Percentiles rank a stretch among this genome's conserved stretches.
These are phyloP conservation scores for Cyphomyrmex costatus DNA, from an alignment of 1,140 invertebrate species.

Conservation along the genomic window DNA sequence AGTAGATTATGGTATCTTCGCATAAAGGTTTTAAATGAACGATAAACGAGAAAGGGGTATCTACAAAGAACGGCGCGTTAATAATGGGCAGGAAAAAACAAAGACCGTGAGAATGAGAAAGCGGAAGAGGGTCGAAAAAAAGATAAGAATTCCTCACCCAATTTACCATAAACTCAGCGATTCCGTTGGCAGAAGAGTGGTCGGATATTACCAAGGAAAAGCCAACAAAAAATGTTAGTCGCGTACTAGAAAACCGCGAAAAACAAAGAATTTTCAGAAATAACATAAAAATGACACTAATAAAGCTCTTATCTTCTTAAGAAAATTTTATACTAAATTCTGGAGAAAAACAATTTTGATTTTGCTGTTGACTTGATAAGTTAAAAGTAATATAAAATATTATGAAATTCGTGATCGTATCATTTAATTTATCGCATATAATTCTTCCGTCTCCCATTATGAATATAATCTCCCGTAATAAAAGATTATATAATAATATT, in stretches of 20 bases:
- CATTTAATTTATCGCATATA: not conserved
- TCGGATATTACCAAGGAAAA: constrained; percentile 71
- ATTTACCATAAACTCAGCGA: constrained; percentile 79
- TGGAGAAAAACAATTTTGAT: not conserved
- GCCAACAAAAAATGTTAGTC: constrained; percentile 62
- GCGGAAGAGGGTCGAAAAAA: constrained; percentile 35
- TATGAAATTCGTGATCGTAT: not conserved
- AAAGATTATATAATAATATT: not conserved
- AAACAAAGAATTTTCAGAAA: constrained; percentile 33
- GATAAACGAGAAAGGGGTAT: constrained; percentile 11
- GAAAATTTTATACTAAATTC: not conserved
- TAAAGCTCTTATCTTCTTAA: not conserved
- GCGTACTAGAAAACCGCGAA: constrained; percentile 34
- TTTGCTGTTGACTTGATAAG: not conserved
- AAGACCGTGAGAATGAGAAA: constrained; percentile 24
- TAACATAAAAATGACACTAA: not conserved
- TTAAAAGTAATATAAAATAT: not conserved
- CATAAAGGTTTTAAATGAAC: not conserved
- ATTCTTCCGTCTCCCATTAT: not conserved
- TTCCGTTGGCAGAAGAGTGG: constrained; percentile 72
- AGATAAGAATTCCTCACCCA: constrained; percentile 71
- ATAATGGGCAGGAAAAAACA: constrained; percentile 25
- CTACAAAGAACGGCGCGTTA: not conserved
- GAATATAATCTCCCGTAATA: not conserved
- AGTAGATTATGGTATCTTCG: not conserved